These are phyloP conservation scores for Ectemnius cavifrons DNA, from an alignment of 2,888 invertebrate genomes.

Conservation along the genomic window DNA sequence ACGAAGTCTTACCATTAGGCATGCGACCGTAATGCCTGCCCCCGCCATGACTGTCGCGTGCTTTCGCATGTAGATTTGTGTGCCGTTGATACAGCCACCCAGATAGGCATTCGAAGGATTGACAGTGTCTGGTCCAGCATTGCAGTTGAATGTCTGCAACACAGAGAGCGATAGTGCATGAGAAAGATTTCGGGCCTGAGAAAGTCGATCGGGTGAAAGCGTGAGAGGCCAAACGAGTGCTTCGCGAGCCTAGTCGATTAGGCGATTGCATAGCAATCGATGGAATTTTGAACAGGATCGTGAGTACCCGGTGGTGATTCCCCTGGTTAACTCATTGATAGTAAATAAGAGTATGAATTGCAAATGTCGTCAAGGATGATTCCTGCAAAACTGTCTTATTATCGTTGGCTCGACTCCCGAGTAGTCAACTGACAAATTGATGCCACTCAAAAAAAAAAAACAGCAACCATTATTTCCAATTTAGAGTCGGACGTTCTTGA, in stretches of 20 bases:
- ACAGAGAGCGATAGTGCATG: slow-evolving; percentile 36
- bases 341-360: neutral
- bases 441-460: no score
- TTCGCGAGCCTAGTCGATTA: slow-evolving; percentile 32
- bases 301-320: slow-evolving; percentile 12
- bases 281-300: slow-evolving; percentile 37
- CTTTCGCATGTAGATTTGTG: slow-evolving; percentile 85
- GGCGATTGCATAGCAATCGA: slow-evolving; percentile 41
- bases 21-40: slow-evolving; percentile 90
- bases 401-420: neutral
- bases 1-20: slow-evolving; percentile 85
- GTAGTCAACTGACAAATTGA: neutral
- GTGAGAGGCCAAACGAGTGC: slow-evolving; percentile 51
- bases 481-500: no score
- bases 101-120: slow-evolving; percentile 84
- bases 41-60: slow-evolving; percentile 90
- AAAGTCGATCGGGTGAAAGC: slow-evolving; percentile 66
- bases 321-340: neutral
- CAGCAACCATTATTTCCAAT: no score
- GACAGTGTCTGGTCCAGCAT: slow-evolving; percentile 63
- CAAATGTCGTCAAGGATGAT: neutral
- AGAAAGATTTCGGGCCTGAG: slow-evolving; percentile 47
- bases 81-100: slow-evolving; percentile 87
- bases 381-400: neutral
- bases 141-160: slow-evolving; percentile 77